Evolutionary conservation across 2,888 invertebrate genomes (phyloP).

Genomic region (Ceratothoa steindachneri): DNA sequence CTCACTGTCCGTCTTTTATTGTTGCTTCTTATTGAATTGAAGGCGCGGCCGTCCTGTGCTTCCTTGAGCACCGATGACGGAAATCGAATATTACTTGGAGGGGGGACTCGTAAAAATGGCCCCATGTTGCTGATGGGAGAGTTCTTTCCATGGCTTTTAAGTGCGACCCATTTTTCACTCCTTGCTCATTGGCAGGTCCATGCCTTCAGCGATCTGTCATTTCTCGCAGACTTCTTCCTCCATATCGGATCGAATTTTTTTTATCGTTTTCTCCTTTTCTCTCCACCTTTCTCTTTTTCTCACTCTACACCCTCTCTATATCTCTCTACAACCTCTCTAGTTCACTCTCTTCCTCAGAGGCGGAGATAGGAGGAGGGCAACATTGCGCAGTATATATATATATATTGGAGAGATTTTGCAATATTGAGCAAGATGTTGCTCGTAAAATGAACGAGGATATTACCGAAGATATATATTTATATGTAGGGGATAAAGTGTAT

Average conservation of each 20-base stretch:
- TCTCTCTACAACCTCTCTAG: too few relatives aligned
- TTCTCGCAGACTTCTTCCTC: background rate
- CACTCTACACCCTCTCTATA: too few relatives aligned
- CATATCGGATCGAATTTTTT: constrained; percentile 8
- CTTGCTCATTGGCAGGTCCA: constrained; percentile 10
- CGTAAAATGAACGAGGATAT: constrained; percentile 6
- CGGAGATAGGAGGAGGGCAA: background rate
- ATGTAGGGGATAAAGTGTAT: too few relatives aligned
- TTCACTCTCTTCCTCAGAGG: background rate
- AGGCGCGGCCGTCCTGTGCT: constrained; percentile 18
- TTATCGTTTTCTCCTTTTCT: constrained; percentile 8
- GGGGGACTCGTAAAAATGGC: constrained; percentile 15
- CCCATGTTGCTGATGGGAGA: background rate
- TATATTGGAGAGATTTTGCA: constrained; percentile 6
- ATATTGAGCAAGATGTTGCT: background rate
- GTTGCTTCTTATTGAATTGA: constrained; percentile 23
- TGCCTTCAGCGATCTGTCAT: constrained; percentile 9
- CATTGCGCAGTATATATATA: background rate
- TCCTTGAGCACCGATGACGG: constrained; percentile 13
- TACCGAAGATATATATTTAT: too few relatives aligned
- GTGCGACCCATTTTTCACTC: constrained; percentile 11
- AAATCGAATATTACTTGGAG: constrained; percentile 25
- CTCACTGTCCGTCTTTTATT: constrained; percentile 22
- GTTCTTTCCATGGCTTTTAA: constrained; percentile 10
- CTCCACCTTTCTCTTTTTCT: too few relatives aligned